Conservation (phyloP, 2,888 invertebrate genomes). For the Oasisia sp. region DNA sequence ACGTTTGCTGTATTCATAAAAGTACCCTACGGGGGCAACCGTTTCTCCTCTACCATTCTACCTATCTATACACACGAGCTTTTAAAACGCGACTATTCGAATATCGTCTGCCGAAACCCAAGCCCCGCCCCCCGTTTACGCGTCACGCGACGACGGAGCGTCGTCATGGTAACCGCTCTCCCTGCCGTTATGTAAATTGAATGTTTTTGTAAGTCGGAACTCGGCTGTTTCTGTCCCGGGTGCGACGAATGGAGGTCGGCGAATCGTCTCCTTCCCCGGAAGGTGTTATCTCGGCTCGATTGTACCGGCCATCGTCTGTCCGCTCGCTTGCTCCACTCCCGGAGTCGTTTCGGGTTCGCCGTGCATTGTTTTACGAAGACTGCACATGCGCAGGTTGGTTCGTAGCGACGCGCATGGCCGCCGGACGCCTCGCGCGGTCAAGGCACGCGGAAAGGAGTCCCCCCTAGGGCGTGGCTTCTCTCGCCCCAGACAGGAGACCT, state of each 20-base stretch:
- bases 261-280: slow-evolving; percentile 17
- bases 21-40: neutral
- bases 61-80: neutral
- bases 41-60: neutral
- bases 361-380: slow-evolving; percentile 17
- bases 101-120: neutral
- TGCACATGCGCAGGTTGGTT: neutral
- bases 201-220: neutral
- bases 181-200: slow-evolving; percentile 13
- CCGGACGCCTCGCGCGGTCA: slow-evolving; percentile 12
- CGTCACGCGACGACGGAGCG: neutral
- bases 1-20: neutral
- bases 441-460: slow-evolving; percentile 13
- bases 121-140: neutral
- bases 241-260: neutral
- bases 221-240: slow-evolving; percentile 17
- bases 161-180: slow-evolving; percentile 8
- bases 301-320: slow-evolving; percentile 13
- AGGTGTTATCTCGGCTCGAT: slow-evolving; percentile 5
- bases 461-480: slow-evolving; percentile 12
- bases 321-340: neutral
- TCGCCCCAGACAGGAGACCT: slow-evolving; percentile 13
- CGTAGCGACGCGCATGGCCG: neutral
- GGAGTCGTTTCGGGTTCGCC: slow-evolving; percentile 1
- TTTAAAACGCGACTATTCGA: neutral